These are phyloP conservation scores for Calephelis nemesis DNA, from an alignment of 1,140 invertebrate species.

Conservation along the genomic window DNA sequence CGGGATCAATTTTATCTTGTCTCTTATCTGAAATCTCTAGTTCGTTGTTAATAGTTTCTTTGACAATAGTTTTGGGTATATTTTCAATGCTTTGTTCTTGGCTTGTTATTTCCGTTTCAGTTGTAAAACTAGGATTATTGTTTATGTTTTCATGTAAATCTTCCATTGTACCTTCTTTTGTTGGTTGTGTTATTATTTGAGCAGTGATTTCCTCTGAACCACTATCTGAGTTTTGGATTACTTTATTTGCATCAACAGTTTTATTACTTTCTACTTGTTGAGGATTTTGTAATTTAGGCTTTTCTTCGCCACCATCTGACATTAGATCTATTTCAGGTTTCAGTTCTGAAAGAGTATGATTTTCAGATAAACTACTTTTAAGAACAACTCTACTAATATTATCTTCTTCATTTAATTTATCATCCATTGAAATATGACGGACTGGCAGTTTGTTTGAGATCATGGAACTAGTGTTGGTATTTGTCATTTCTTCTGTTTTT, in stretches of 20 bases:
- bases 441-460: not conserved
- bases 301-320: too few relatives aligned
- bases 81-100: not conserved
- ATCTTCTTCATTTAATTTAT: not conserved
- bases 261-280: not conserved
- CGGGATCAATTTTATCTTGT: not conserved
- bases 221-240: not conserved
- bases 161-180: too few relatives aligned
- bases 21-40: not conserved
- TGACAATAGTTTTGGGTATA: not conserved
- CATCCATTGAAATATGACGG: conserved; percentile 1
- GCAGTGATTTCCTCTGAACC: not conserved
- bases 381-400: not conserved
- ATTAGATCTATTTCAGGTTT: not conserved
- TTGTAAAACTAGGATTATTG: not conserved
- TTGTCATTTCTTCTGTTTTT: not conserved
- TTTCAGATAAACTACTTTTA: conserved; percentile 11
- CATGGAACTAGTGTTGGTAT: not conserved
- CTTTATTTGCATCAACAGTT: not conserved
- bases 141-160: not conserved
- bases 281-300: not conserved
- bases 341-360: not conserved
- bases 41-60: not conserved
- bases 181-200: not conserved
- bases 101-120: not conserved